Percentiles rank a stretch among this genome's conserved stretches.
Evolutionary conservation across 2,888 invertebrate species (phyloP).

Genomic region (Protonemura montana): DNA sequence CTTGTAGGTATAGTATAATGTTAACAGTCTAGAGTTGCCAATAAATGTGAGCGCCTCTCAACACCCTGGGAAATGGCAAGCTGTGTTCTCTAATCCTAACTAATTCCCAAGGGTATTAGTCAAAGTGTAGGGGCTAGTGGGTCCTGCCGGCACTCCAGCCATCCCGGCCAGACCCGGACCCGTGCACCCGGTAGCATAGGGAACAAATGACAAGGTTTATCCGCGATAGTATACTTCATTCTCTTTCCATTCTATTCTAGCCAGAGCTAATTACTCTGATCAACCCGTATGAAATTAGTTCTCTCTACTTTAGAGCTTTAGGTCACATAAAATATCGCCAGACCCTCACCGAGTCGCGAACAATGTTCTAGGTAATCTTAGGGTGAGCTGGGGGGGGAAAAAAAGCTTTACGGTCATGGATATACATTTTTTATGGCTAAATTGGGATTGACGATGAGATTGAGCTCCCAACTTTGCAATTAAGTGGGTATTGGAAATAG

Average conservation of each 20-base stretch:
- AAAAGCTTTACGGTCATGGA: not conserved
- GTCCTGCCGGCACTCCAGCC: not conserved
- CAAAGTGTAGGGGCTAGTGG: conserved; percentile 36
- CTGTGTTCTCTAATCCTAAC: conserved; percentile 34
- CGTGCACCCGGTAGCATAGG: not conserved
- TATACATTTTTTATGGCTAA: not conserved
- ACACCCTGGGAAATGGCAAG: conserved; percentile 41
- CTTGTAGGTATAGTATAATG: conserved; percentile 21
- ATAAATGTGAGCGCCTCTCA: conserved; percentile 33
- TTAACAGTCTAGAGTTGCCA: conserved; percentile 25
- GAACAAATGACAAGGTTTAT: conserved; percentile 39
- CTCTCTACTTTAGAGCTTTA: conserved; percentile 27
- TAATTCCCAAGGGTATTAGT: conserved; percentile 40
- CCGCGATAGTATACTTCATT: conserved; percentile 40
- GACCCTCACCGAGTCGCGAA: conserved; percentile 14
- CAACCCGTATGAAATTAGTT: conserved; percentile 42
- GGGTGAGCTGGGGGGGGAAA: not conserved
- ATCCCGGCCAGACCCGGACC: not conserved
- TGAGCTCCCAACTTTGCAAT: not conserved
- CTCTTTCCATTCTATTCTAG: conserved; percentile 17
- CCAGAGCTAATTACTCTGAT: conserved; percentile 39
- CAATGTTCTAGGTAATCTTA: not conserved
- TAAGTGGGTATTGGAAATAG: not conserved
- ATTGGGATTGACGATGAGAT: not conserved
- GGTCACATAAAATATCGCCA: conserved; percentile 32